Evolutionary conservation across 2,113 vertebrate genomes (phyloP).

Genomic region (Pyrgilauda ruficollis): DNA sequence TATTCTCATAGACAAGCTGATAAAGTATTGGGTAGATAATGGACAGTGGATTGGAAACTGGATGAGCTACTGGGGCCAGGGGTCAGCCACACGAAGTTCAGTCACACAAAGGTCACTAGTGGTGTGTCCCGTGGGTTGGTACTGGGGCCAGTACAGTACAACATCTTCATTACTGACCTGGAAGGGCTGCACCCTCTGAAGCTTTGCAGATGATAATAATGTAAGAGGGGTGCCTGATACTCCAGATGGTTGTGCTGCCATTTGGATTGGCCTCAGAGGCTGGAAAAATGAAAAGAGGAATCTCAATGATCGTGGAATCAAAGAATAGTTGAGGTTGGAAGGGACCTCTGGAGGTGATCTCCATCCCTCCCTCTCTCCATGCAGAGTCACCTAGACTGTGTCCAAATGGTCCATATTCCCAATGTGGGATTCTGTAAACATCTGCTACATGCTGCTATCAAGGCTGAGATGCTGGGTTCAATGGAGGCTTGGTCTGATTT

Average conservation of each 20-base stretch:
- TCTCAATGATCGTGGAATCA: neutral
- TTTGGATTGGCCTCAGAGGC: neutral
- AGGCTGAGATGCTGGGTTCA: neutral
- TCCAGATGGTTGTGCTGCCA: neutral
- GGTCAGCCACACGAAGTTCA: neutral
- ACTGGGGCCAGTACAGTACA: neutral
- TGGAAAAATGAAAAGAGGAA: neutral
- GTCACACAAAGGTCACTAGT: neutral
- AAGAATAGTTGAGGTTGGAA: neutral
- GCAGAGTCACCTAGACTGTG: neutral
- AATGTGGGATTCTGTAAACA: neutral
- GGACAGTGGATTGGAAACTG: neutral
- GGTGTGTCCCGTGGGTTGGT: neutral
- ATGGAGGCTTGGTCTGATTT: neutral
- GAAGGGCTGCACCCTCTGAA: neutral
- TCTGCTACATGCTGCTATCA: neutral
- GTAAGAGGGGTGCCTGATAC: neutral
- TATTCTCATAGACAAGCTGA: neutral
- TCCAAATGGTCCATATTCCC: neutral
- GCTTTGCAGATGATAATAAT: neutral
- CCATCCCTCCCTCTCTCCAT: accelerated
- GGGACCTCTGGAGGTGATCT: neutral
- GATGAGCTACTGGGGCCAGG: neutral
- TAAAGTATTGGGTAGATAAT: neutral
- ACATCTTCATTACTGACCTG: neutral